phyloP scores from a whole-genome alignment of 2,113 vertebrate genomes.

The Orientallactaga bullata region DNA sequence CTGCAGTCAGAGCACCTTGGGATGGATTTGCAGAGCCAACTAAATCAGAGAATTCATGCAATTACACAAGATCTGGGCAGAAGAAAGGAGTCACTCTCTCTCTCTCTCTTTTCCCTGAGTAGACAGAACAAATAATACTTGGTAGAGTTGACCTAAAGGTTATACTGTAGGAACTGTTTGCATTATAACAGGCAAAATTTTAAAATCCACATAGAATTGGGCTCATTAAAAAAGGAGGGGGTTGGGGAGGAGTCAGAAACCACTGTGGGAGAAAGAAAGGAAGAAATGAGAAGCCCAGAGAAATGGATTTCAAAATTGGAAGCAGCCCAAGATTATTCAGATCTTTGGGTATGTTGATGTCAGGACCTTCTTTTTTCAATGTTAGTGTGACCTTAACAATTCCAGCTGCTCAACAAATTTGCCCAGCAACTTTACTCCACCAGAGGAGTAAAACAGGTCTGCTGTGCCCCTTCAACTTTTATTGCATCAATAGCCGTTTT shows the following conservation, averaged over 20 bases:
- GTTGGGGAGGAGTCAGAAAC: slow-evolving; percentile 39
- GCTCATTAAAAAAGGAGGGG: slow-evolving; percentile 40
- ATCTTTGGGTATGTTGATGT: slow-evolving; percentile 70
- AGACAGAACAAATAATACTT: slow-evolving; percentile 59
- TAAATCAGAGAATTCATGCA: slow-evolving; percentile 63
- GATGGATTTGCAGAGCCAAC: slow-evolving; percentile 61
- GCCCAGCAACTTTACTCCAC: slow-evolving; percentile 29
- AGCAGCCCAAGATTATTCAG: slow-evolving; percentile 72
- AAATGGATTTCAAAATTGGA: slow-evolving; percentile 70
- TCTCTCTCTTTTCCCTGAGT: neutral
- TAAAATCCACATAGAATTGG: slow-evolving; percentile 20
- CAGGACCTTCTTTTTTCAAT: slow-evolving; percentile 75
- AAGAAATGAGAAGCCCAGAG: slow-evolving; percentile 26
- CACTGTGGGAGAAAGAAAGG: slow-evolving; percentile 46
- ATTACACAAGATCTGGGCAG: slow-evolving; percentile 60
- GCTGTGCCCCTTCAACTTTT: neutral
- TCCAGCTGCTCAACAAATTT: slow-evolving; percentile 75
- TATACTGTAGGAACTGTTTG: slow-evolving; percentile 56
- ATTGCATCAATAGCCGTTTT: slow-evolving; percentile 1
- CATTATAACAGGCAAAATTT: slow-evolving; percentile 39
- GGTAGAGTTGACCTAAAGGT: slow-evolving; percentile 66
- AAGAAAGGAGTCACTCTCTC: slow-evolving; percentile 41
- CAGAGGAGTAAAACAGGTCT: slow-evolving; percentile 37
- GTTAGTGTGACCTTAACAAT: slow-evolving; percentile 71
- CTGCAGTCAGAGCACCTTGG: slow-evolving; percentile 55